Evolutionary conservation across 1,140 invertebrate genomes (phyloP), one percentile per base, ranked within the genome.

Genomic region (Zaprionus vittiger): DNA sequence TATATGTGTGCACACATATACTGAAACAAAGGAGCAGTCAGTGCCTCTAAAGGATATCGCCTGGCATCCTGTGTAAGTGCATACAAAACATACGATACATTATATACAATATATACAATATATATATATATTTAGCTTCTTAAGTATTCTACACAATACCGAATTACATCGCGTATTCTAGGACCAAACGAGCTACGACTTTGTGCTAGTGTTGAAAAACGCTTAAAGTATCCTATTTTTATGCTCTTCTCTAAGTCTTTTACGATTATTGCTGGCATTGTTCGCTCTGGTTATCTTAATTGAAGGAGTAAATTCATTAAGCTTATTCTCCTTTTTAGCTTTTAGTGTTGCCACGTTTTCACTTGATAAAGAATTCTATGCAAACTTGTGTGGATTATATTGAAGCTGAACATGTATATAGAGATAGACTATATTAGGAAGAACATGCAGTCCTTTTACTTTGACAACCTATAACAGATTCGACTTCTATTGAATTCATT

Each of bases 21-120:
- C 59, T 22, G 75, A 69, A 79, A 90, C 72, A 72, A 74, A 64
- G 65, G 54, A 67, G 83, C 56, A 83, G 80, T 80, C 69, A 76
- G 67, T 56, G 59, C 76, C 69, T 49, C 59, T 66, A 77, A 86
- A 67, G 83, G 83, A 87, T 89, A 87, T 73, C 63, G 79, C 54
- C 56, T 38, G 63, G 38, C 52, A 38, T 59, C 54, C 71, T 55
- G 28, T 62, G 83, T 87, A 89, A 87, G 83, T 87, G 80, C 71
- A 81, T 70, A 31, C 37, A 47, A 47, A 4, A 47, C 15, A 44
- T 44, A 44, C 41, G 2, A 22, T 52, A 47, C 31, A 12, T 12
- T n/a, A 31, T 61, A 31, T 31, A 37, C 26, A 28, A 20, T 59
- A 47, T n/a, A 28, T 4, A 15, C n/a, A n/a, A n/a, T 38, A 28